phyloP scores from a whole-genome alignment of 2,888 invertebrate genomes.

The Leuctra nigra region DNA sequence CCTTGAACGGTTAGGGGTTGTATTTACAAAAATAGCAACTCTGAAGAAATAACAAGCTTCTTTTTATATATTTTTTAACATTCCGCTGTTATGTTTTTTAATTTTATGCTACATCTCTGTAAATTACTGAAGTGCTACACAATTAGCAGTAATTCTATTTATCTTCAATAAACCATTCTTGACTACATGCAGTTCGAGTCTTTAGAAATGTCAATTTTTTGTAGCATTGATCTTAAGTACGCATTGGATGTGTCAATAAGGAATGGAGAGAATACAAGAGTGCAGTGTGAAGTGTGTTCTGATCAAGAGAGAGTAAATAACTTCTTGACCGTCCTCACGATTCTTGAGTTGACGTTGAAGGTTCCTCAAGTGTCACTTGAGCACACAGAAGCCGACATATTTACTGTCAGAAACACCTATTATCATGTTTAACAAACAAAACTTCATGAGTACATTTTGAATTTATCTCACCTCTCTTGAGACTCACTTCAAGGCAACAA shows the following conservation, averaged over 20 bases:
- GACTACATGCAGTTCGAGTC: not conserved
- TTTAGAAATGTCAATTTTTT: not conserved
- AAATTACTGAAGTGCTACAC: too few relatives aligned
- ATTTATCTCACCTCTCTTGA: too few relatives aligned
- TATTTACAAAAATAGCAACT: too few relatives aligned
- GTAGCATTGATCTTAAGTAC: not conserved
- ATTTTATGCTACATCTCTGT: too few relatives aligned
- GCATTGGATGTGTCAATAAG: not conserved
- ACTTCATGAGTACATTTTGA: not conserved
- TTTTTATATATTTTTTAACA: too few relatives aligned
- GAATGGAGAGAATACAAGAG: not conserved
- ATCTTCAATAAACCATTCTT: too few relatives aligned
- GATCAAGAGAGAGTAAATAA: too few relatives aligned
- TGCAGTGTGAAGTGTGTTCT: not conserved
- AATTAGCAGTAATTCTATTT: too few relatives aligned
- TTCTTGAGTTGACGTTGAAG: not conserved
- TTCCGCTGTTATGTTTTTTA: too few relatives aligned
- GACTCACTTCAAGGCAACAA: too few relatives aligned
- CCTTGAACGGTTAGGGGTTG: too few relatives aligned
- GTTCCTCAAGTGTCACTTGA: not conserved
- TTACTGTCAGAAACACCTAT: conserved; percentile 1
- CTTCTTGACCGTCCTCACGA: conserved; percentile 1
- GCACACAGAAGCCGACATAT: conserved; percentile 5
- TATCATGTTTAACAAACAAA: conserved; percentile 10
- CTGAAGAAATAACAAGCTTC: too few relatives aligned